Evolutionary conservation across 1,140 invertebrate species (phyloP).

Genomic region (Bombus waltoni): DNA sequence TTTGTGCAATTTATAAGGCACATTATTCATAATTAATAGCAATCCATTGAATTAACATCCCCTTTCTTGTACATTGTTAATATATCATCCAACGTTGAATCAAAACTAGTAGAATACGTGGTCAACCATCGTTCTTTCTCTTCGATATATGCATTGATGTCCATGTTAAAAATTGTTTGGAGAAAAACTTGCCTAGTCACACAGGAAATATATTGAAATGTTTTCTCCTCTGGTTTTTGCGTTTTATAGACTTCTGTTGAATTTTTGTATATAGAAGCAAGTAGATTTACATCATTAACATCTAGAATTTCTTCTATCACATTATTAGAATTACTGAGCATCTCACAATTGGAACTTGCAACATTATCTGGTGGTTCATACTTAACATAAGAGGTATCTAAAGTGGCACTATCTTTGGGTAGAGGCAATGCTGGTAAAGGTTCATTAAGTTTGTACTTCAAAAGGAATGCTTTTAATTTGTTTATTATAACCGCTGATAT

Average conservation of each 20-base stretch:
- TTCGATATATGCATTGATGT: slow-evolving; percentile 83
- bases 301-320: slow-evolving; percentile 80
- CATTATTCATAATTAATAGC: slow-evolving; percentile 81
- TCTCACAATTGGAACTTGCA: slow-evolving; percentile 52
- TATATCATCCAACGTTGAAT: slow-evolving; percentile 87
- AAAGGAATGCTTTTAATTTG: slow-evolving; percentile 84
- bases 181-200: slow-evolving; percentile 84
- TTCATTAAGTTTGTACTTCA: slow-evolving; percentile 84
- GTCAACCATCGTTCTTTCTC: slow-evolving; percentile 85
- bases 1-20: background rate
- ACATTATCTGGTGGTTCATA: slow-evolving; percentile 45
- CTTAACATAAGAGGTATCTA: slow-evolving; percentile 73
- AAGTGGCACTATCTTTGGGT: slow-evolving; percentile 75
- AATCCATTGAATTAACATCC: slow-evolving; percentile 85
- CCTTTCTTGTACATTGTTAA: slow-evolving; percentile 83
- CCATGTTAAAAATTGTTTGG: slow-evolving; percentile 80
- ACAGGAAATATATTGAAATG: slow-evolving; percentile 76
- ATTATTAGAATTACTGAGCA: slow-evolving; percentile 59
- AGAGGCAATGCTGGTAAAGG: slow-evolving; percentile 73
- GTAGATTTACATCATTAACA: slow-evolving; percentile 84
- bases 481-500: slow-evolving; percentile 84
- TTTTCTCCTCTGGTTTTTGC: slow-evolving; percentile 59
- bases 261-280: slow-evolving; percentile 83
- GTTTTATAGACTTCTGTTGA: slow-evolving; percentile 76
- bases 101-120: slow-evolving; percentile 84